Conservation (phyloP, 2,113 vertebrate genomes). For the Nannospalax galili region DNA sequence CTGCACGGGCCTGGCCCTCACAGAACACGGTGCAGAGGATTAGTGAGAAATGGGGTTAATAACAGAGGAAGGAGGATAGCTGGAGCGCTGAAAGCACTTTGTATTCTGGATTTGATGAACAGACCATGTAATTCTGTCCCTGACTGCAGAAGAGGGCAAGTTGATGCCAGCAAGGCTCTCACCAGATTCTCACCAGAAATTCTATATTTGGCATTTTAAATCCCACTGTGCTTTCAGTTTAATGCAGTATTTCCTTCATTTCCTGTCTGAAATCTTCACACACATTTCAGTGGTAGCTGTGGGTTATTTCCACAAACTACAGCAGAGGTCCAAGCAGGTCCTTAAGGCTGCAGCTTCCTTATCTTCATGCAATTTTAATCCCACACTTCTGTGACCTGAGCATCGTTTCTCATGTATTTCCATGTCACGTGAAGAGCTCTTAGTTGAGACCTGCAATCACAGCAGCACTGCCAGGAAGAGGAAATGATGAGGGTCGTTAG, state of each 20-base stretch:
- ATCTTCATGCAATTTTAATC: slow-evolving; percentile 53
- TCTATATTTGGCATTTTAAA: slow-evolving; percentile 51
- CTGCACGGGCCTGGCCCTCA: background rate
- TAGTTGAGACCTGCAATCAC: slow-evolving; percentile 74
- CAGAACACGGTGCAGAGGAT: background rate
- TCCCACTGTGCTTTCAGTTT: slow-evolving; percentile 33
- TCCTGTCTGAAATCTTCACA: slow-evolving; percentile 50
- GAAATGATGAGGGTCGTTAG: slow-evolving; percentile 83
- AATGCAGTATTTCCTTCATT: slow-evolving; percentile 61
- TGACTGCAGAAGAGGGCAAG: background rate
- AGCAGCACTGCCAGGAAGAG: slow-evolving; percentile 83
- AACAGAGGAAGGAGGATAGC: background rate
- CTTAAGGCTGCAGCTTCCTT: slow-evolving; percentile 2
- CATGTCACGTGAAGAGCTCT: slow-evolving; percentile 72
- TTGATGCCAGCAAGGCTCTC: background rate
- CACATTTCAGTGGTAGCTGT: slow-evolving; percentile 24
- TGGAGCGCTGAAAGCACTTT: background rate
- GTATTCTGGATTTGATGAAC: background rate
- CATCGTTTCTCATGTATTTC: slow-evolving; percentile 66
- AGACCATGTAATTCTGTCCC: background rate
- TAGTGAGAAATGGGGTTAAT: background rate
- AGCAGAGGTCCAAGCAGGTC: background rate
- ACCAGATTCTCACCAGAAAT: slow-evolving; percentile 15
- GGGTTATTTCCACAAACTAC: slow-evolving; percentile 6
- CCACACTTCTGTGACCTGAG: slow-evolving; percentile 38